Evolutionary conservation across 2,797 vertebrate genomes (phyloP).

Genomic region (Hydrocynus forskahlii): DNA sequence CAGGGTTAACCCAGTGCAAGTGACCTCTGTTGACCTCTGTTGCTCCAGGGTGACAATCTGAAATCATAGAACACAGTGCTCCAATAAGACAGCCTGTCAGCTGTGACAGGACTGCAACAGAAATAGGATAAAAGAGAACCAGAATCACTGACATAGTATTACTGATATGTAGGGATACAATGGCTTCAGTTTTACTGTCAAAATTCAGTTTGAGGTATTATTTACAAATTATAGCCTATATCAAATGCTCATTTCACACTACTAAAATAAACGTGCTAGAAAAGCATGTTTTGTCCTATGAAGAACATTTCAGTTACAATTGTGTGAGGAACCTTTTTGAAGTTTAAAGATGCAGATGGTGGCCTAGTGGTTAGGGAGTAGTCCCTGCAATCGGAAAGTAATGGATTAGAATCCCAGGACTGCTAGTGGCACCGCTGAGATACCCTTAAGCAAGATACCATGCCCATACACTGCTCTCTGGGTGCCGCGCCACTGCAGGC

Average conservation of each 20-base stretch:
- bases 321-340: not conserved
- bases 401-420: no score
- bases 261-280: no score
- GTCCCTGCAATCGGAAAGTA: no score
- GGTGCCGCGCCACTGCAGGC: no score
- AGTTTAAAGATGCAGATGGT: not conserved
- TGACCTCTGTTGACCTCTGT: constrained; percentile 12
- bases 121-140: not conserved
- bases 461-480: no score
- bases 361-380: no score
- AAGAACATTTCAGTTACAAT: not conserved
- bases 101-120: not conserved
- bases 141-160: constrained; percentile 18
- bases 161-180: not conserved
- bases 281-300: no score
- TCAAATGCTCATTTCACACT: not conserved
- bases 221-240: not conserved
- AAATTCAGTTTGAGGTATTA: not conserved
- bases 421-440: no score
- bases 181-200: not conserved
- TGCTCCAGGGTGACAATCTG: constrained; percentile 5
- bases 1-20: constrained; percentile 27
- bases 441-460: no score
- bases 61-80: not conserved
- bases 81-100: constrained; percentile 28